A percentile compares a stretch with the other conserved stretches of the same genome.
These are phyloP conservation scores for Channallabes apus DNA, from an alignment of 2,797 vertebrate genomes.

Conservation along the genomic window DNA sequence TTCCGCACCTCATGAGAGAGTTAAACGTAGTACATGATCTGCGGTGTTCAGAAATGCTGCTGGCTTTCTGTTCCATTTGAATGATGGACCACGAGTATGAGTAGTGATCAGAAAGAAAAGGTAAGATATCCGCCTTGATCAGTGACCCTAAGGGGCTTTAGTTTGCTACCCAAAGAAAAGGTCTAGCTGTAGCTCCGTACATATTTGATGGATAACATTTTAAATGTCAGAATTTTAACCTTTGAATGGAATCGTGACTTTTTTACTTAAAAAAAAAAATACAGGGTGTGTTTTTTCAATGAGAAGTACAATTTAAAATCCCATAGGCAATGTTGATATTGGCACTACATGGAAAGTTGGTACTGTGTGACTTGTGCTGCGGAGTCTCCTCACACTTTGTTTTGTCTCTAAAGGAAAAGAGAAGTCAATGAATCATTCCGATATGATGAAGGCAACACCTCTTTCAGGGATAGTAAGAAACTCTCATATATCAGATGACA, in stretches of 20 bases:
- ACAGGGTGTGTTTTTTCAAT: not conserved
- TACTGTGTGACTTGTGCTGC: slow-evolving; percentile 31
- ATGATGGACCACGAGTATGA: not conserved
- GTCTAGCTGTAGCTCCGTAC: slow-evolving; percentile 25
- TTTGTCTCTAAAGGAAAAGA: slow-evolving; percentile 24
- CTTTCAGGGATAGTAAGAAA: slow-evolving; percentile 29
- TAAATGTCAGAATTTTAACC: slow-evolving; percentile 48
- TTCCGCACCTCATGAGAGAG: slow-evolving; percentile 41
- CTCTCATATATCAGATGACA: slow-evolving; percentile 44
- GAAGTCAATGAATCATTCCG: slow-evolving; percentile 28
- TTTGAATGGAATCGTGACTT: slow-evolving; percentile 30
- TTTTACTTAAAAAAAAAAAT: not conserved
- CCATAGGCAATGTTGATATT: slow-evolving; percentile 41
- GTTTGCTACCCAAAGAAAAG: slow-evolving; percentile 34
- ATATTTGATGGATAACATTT: slow-evolving; percentile 39
- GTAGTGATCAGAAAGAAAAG: not conserved
- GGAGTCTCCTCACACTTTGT: slow-evolving; percentile 31
- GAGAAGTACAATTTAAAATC: slow-evolving; percentile 25
- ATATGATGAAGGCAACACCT: slow-evolving; percentile 23
- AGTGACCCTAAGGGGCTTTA: slow-evolving; percentile 25
- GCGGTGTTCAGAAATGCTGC: slow-evolving; percentile 1
- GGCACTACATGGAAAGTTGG: slow-evolving; percentile 37
- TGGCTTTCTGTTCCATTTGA: not conserved
- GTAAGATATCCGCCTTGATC: slow-evolving; percentile 10
- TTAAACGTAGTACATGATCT: not conserved